Conservation (phyloP, 2,113 vertebrate genomes). For the Zapus hudsonius region DNA sequence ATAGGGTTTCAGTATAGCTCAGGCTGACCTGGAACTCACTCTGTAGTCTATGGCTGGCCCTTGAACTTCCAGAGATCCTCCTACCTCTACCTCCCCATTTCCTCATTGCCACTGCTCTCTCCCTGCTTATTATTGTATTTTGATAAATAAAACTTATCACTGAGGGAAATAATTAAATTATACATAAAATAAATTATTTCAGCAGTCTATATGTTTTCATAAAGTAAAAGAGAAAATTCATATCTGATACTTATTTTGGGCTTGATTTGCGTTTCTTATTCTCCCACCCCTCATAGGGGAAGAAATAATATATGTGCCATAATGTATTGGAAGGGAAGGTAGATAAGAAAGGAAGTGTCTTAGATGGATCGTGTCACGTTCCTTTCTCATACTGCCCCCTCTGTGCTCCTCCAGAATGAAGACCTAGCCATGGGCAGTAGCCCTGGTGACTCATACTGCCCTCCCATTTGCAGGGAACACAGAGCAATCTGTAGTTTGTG, state of each 20-base stretch:
- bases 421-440: background rate
- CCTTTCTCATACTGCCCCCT: background rate
- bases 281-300: background rate
- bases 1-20: no score
- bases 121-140: background rate
- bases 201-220: constrained; percentile 23
- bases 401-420: background rate
- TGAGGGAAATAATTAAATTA: constrained; percentile 1
- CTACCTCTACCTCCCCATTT: no score
- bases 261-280: background rate
- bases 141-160: background rate
- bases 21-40: no score
- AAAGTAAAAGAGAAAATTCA: constrained; percentile 40
- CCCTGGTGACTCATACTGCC: background rate
- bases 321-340: background rate
- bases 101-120: no score
- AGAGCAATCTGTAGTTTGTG: background rate
- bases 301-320: constrained; percentile 9
- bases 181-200: background rate
- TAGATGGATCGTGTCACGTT: background rate
- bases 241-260: background rate
- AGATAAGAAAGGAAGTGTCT: background rate
- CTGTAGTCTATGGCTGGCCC: no score
- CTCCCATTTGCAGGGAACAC: background rate
- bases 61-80: no score